phyloP scores from a whole-genome alignment of 2,797 vertebrate genomes.

The Myotis pilosus region DNA sequence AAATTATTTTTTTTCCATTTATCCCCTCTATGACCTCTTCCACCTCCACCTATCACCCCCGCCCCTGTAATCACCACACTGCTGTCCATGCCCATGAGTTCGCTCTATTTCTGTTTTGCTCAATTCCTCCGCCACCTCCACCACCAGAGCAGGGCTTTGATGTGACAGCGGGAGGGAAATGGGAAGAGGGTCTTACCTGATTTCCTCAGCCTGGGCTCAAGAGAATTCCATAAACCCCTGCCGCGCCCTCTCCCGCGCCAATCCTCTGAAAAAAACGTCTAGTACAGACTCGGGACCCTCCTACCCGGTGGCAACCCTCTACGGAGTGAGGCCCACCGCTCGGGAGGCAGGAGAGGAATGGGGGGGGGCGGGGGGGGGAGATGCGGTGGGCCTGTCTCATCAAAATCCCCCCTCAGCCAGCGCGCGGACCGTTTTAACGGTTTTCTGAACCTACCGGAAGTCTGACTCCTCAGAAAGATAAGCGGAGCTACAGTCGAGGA shows the following conservation, averaged over 20 bases:
- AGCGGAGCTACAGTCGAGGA: accelerated
- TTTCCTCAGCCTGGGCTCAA: neutral
- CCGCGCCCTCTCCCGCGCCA: neutral
- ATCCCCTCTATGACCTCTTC: neutral
- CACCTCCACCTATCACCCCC: no score
- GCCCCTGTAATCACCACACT: neutral
- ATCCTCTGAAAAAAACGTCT: neutral
- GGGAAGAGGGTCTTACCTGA: accelerated
- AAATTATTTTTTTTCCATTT: neutral
- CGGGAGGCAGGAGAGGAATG: neutral
- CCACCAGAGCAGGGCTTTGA: no score
- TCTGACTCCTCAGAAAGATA: neutral
- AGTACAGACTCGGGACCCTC: neutral
- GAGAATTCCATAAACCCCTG: neutral
- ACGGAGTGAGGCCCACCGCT: neutral
- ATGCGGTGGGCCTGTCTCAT: neutral
- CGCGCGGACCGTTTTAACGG: neutral
- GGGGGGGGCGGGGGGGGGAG: neutral
- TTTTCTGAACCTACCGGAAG: neutral
- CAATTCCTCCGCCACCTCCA: accelerated
- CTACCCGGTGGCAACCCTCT: neutral
- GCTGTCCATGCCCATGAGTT: neutral
- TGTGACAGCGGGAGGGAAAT: no score
- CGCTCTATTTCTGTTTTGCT: neutral
- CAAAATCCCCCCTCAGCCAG: neutral